phyloP scores from a whole-genome alignment of 2,888 invertebrate genomes.

The Drosophila meridiana region DNA sequence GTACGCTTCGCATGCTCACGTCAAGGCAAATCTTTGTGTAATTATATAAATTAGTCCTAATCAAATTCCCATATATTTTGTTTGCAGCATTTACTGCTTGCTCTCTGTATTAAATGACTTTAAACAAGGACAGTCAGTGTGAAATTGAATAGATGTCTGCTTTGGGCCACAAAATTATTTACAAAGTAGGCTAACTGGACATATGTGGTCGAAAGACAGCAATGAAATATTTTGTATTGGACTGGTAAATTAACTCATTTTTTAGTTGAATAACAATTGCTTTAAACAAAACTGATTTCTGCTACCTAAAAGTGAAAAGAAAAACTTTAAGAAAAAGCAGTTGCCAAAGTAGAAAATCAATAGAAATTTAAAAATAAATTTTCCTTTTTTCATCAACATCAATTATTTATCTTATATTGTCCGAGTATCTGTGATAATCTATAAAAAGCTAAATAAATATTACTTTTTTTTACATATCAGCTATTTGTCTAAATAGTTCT shows the following conservation, averaged over 20 bases:
- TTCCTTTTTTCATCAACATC: background rate
- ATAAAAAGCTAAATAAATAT: too few relatives aligned
- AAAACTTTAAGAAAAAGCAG: too few relatives aligned
- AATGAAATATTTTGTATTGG: too few relatives aligned
- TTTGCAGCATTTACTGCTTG: background rate
- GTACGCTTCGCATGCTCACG: background rate
- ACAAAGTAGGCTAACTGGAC: background rate
- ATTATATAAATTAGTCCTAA: conserved; percentile 1
- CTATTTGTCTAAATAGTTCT: too few relatives aligned
- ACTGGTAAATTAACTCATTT: too few relatives aligned
- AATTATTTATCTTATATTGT: background rate
- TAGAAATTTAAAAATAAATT: background rate
- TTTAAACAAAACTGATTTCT: too few relatives aligned
- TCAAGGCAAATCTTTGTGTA: background rate
- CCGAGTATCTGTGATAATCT: background rate
- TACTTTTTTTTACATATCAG: too few relatives aligned
- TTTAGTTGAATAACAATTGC: too few relatives aligned
- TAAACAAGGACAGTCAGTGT: background rate
- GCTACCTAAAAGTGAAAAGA: too few relatives aligned
- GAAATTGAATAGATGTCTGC: background rate
- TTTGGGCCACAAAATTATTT: background rate
- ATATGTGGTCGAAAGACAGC: too few relatives aligned
- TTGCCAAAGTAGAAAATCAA: too few relatives aligned
- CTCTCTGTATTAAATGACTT: background rate
- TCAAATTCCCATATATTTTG: background rate